A percentile compares a stretch with the other conserved stretches of the same genome.
Evolutionary conservation across 2,888 invertebrate genomes (phyloP).

Genomic region (Pocota personata): DNA sequence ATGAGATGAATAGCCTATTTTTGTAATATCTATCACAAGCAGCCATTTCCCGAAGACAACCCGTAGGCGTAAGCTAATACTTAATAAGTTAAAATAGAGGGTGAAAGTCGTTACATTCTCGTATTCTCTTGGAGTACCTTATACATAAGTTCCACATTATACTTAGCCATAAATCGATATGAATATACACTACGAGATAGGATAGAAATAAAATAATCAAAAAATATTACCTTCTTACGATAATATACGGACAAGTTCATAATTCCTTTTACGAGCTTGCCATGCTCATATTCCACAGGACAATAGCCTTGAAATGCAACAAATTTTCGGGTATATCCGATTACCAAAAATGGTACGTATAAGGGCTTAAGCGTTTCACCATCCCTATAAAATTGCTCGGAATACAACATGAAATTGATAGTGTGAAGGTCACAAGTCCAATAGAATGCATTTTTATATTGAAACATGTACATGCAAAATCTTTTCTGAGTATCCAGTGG

Average conservation of each 20-base stretch:
- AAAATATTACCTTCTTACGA: slow-evolving; percentile 78
- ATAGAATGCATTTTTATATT: slow-evolving; percentile 84
- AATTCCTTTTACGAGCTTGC: slow-evolving; percentile 33
- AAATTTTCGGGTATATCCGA: slow-evolving; percentile 81
- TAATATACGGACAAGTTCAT: slow-evolving; percentile 83
- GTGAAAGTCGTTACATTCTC: too few relatives aligned
- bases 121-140: too few relatives aligned
- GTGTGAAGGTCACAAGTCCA: slow-evolving; percentile 86
- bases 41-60: too few relatives aligned
- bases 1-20: too few relatives aligned
- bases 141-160: too few relatives aligned
- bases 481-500: slow-evolving; percentile 47
- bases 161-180: too few relatives aligned
- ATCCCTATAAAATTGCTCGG: slow-evolving; percentile 82
- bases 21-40: too few relatives aligned
- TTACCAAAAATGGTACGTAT: slow-evolving; percentile 83
- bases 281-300: slow-evolving; percentile 83
- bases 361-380: slow-evolving; percentile 82
- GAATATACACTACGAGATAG: background rate
- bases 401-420: slow-evolving; percentile 82
- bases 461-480: slow-evolving; percentile 84
- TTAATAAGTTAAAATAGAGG: too few relatives aligned
- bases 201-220: background rate
- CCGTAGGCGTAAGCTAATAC: too few relatives aligned
- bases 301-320: slow-evolving; percentile 85